These are phyloP conservation scores for Camelus bactrianus DNA, from an alignment of 2,113 vertebrate genomes.

Conservation along the genomic window DNA sequence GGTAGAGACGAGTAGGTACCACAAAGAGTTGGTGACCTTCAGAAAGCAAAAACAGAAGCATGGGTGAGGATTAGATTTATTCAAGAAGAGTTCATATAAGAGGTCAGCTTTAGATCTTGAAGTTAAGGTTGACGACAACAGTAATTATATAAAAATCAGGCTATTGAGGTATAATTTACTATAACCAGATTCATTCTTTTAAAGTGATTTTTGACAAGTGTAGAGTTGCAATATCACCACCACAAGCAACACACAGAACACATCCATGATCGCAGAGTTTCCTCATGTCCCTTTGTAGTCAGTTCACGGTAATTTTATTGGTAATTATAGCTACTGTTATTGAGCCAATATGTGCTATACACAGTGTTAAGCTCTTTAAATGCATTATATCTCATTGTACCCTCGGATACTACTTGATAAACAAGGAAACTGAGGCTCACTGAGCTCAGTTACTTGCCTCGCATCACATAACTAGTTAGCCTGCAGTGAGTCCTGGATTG, in stretches of 20 bases:
- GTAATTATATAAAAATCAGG: conserved; percentile 27
- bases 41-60: background rate
- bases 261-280: background rate
- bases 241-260: background rate
- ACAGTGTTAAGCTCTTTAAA: background rate
- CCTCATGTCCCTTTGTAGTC: background rate
- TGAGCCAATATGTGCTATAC: background rate
- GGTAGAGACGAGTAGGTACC: background rate
- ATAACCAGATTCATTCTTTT: background rate
- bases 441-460: background rate
- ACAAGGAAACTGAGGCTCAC: background rate
- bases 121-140: background rate
- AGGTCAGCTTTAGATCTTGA: background rate
- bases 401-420: background rate
- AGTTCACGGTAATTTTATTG: background rate
- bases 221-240: background rate
- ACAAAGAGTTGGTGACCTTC: conserved; percentile 14
- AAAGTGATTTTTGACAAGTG: background rate
- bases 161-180: background rate
- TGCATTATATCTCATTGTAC: background rate
- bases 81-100: background rate
- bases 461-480: background rate
- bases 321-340: background rate
- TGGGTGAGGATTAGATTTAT: background rate
- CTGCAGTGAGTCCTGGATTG: background rate